Evolutionary conservation across 1,140 invertebrate species (phyloP), one percentile per base, ranked within the genome.

Genomic region (Onthophagus taurus): DNA sequence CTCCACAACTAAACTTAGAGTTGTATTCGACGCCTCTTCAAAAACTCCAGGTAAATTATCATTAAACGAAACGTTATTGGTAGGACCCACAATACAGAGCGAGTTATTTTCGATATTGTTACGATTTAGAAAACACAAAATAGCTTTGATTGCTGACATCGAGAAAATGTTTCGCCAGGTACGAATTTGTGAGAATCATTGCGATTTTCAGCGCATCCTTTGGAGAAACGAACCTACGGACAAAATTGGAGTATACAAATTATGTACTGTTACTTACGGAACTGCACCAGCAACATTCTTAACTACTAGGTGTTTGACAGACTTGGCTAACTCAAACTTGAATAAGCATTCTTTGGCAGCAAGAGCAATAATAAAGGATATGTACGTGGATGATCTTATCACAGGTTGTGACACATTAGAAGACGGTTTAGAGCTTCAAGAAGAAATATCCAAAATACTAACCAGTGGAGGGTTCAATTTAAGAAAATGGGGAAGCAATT

Each of bases 141-240:
- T 60, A 21, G 59, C 55, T 12, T 47, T 71, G n/a, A 48, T 51
- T 14, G 58, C 59, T n/a, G 68, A 69, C 44, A 54, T 68, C 4
- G 49, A 49, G 9, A 58, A 67, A 45, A 64, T 64, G 53, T 69
- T 62, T 43, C 38, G 59, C n/a, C 60, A 66, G 45, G 50, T 67
- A 9, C 48, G 55, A 19, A 45, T 51, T 12, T 11, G 23, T 13
- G 12, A 6, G 9, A 11, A 38, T 7, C 9, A 49, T n/a, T 49
- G n/a, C 41, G 56, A 42, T 21, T 61, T 54, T 33, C 65, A 69
- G 29, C 47, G 61, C 47, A 60, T 71, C 17, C 18, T 69, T 1
- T 70, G 68, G 65, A 36, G 61, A 11, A 12, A 54, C n/a, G 11
- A 34, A 17, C 12, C 46, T 8, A 46, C 26, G 8, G 16, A 47